Conservation (phyloP, 2,797 vertebrate species). For the Spinus olivaceus region DNA sequence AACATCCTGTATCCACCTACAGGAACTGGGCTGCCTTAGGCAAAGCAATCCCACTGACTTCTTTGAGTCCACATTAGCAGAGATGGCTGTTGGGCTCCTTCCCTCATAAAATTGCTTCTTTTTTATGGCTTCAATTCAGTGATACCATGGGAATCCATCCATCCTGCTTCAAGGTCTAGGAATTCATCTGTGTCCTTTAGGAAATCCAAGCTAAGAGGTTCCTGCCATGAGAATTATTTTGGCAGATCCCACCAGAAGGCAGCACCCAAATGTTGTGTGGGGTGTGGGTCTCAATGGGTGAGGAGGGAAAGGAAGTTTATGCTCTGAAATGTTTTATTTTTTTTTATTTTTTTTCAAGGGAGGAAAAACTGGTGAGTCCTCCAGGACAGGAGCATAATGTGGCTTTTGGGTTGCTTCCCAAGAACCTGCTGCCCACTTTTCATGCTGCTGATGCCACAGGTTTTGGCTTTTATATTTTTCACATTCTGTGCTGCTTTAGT, state of each 20-base stretch:
- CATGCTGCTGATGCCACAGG: not conserved
- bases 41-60: not conserved
- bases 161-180: not conserved
- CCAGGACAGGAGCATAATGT: not conserved
- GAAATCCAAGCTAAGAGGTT: not conserved
- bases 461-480: not conserved
- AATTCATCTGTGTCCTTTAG: not conserved
- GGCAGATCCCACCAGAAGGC: not conserved
- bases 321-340: not conserved
- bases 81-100: not conserved
- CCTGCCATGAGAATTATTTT: not conserved
- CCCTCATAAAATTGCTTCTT: not conserved
- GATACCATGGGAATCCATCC: not conserved
- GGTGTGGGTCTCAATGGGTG: accelerated
- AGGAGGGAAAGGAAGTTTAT: not conserved
- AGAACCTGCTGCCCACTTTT: not conserved
- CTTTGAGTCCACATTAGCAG: not conserved
- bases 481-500: not conserved
- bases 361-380: not conserved
- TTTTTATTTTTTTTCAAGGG: not conserved
- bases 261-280: not conserved
- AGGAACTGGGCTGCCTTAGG: not conserved
- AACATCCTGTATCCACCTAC: not conserved
- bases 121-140: not conserved
- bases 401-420: not conserved